Evolutionary conservation across 2,797 vertebrate genomes (phyloP).

Genomic region (Petrocephalus schoutedeni): DNA sequence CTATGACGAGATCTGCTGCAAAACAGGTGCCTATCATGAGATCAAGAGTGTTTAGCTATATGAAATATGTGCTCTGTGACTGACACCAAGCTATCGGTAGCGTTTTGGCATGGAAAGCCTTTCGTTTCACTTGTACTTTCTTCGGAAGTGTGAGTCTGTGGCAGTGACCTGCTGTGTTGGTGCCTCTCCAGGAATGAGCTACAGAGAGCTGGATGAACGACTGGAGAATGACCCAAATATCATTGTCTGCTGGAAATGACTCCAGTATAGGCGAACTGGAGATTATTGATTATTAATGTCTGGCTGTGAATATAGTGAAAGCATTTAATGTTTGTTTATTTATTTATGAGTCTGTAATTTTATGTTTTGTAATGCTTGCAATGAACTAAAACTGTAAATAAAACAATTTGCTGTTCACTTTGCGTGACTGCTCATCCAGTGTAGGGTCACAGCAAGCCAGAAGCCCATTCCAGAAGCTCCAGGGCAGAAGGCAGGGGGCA

Average conservation of each 20-base stretch:
- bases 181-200: constrained; percentile 80
- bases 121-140: constrained; percentile 25
- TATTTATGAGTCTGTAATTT: not conserved
- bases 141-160: not conserved
- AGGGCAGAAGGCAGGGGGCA: not conserved
- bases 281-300: not conserved
- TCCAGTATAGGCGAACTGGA: not conserved
- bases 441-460: not conserved
- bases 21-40: constrained; percentile 69
- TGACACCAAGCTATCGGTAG: not conserved
- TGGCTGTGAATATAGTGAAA: not conserved
- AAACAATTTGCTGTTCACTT: not conserved
- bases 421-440: not conserved
- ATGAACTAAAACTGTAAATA: not conserved
- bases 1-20: constrained; percentile 98
- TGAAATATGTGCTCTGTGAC: not conserved
- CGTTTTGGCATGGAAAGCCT: not conserved
- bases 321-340: constrained; percentile 3
- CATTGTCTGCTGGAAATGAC: constrained; percentile 94
- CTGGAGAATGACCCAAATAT: constrained; percentile 96
- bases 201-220: constrained; percentile 90
- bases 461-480: not conserved
- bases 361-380: not conserved
- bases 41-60: not conserved
- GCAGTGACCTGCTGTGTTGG: not conserved